Evolutionary conservation across 2,888 invertebrate species (phyloP).

Genomic region (Bellardia bayeri): DNA sequence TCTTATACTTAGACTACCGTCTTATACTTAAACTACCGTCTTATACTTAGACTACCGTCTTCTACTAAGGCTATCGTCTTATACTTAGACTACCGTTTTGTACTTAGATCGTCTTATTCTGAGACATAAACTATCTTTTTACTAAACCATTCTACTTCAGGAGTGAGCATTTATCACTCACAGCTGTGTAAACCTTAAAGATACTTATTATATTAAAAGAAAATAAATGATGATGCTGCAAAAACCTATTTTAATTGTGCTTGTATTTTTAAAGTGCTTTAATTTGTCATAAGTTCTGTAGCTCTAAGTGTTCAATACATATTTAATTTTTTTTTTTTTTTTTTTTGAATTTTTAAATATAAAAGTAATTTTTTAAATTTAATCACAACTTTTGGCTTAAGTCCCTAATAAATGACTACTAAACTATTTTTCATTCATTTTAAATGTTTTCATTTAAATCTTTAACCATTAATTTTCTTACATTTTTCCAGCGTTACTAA

Average conservation of each 20-base stretch:
- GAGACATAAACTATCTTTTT: no score
- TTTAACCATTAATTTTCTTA: conserved; percentile 57
- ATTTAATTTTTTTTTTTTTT: no score
- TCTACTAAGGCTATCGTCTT: no score
- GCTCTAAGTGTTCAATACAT: not conserved
- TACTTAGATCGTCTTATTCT: no score
- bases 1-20: no score
- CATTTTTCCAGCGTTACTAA: conserved; percentile 33
- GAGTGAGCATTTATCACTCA: no score
- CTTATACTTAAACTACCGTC: no score
- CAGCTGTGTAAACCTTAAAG: not conserved
- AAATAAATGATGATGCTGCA: not conserved
- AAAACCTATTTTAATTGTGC: not conserved
- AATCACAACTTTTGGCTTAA: conserved; percentile 58
- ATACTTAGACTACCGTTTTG: no score
- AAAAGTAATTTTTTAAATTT: conserved; percentile 42
- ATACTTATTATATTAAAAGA: not conserved
- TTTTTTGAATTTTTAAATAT: not conserved
- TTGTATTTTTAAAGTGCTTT: not conserved
- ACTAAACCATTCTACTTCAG: no score
- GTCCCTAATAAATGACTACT: conserved; percentile 58
- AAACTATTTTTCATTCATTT: conserved; percentile 12
- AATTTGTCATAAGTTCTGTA: conserved; percentile 47
- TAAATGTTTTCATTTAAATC: conserved; percentile 27
- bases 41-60: no score